phyloP scores from a whole-genome alignment of 1,140 invertebrate genomes.

The Rhynchophorus ferrugineus region DNA sequence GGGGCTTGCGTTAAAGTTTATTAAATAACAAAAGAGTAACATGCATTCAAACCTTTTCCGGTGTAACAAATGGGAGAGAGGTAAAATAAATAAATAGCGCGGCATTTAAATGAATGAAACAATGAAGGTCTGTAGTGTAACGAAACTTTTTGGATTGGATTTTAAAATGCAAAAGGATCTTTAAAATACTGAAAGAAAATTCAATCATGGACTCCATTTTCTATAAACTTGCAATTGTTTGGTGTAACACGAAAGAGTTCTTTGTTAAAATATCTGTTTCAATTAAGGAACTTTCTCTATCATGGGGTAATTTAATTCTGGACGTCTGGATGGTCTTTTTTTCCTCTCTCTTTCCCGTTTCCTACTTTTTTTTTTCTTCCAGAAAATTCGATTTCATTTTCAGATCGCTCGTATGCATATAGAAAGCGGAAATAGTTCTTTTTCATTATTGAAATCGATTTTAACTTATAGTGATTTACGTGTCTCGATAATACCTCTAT shows the following conservation, averaged over 20 bases:
- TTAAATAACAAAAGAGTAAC: not conserved
- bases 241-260: conserved; percentile 16
- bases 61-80: not conserved
- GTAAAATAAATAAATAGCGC: not conserved
- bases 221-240: conserved; percentile 21
- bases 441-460: too few species aligned
- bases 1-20: too few species aligned
- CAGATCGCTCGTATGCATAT: too few species aligned
- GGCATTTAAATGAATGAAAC: not conserved
- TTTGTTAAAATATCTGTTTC: conserved; percentile 23
- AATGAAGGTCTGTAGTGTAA: conserved; percentile 5
- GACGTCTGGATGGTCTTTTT: not conserved
- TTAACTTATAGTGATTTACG: too few species aligned
- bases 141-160: conserved; percentile 3
- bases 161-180: conserved; percentile 14
- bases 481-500: too few species aligned
- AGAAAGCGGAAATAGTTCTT: too few species aligned
- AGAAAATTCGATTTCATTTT: conserved; percentile 5
- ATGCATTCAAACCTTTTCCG: not conserved
- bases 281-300: conserved; percentile 21
- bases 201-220: conserved; percentile 17
- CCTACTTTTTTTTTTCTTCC: too few species aligned
- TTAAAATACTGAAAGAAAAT: conserved; percentile 11
- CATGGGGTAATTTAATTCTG: conserved; percentile 18
- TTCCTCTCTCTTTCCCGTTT: not conserved